phyloP scores from a whole-genome alignment of 2,113 vertebrate species.

The Nestor notabilis region DNA sequence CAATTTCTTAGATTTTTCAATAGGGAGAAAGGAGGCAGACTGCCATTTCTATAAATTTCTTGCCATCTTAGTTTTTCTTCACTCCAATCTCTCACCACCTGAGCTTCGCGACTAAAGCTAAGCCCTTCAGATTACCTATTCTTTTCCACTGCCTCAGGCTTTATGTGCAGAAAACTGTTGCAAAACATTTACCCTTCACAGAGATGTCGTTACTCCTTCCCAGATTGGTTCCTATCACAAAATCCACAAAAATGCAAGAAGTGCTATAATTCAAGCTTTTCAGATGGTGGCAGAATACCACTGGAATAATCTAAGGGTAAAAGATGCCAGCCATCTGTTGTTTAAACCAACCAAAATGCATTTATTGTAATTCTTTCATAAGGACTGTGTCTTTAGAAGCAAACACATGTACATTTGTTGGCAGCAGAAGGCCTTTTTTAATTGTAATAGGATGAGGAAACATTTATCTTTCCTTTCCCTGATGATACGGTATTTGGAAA shows the following conservation, averaged over 20 bases:
- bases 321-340: slow-evolving; percentile 74
- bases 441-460: not conserved
- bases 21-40: not conserved
- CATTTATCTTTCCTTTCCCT: not conserved
- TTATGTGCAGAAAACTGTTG: not conserved
- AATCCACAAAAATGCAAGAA: slow-evolving; percentile 16
- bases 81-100: not conserved
- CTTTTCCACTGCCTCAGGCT: not conserved
- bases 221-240: not conserved
- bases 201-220: slow-evolving; percentile 14
- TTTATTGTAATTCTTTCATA: slow-evolving; percentile 66
- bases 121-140: slow-evolving; percentile 8
- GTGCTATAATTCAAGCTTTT: slow-evolving; percentile 57
- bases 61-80: not conserved
- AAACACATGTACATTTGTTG: not conserved
- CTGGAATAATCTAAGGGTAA: slow-evolving; percentile 35
- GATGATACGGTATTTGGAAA: not conserved
- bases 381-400: slow-evolving; percentile 47
- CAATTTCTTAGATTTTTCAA: not conserved
- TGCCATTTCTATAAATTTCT: not conserved
- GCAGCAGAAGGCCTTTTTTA: not conserved
- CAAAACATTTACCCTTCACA: slow-evolving; percentile 13
- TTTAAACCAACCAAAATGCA: slow-evolving; percentile 67
- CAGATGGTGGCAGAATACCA: slow-evolving; percentile 59
- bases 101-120: not conserved